phyloP scores from a whole-genome alignment of 2,113 vertebrate genomes.

The Cyprinodon tularosa region DNA sequence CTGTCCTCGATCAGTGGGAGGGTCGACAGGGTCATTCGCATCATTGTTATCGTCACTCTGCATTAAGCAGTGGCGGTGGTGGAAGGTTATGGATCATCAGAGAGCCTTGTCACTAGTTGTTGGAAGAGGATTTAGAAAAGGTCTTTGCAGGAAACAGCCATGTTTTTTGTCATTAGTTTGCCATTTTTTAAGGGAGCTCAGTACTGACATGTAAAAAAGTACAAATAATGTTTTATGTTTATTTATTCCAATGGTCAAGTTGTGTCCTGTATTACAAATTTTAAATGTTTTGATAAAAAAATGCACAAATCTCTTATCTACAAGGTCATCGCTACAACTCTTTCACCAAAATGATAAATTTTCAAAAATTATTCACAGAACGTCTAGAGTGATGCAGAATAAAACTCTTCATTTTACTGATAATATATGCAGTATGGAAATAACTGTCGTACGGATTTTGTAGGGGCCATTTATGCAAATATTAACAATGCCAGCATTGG shows the following conservation, averaged over 20 bases:
- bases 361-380: too few relatives aligned
- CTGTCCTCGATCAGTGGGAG: slow-evolving; percentile 20
- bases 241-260: too few relatives aligned
- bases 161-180: not conserved
- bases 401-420: too few relatives aligned
- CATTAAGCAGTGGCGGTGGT: slow-evolving; percentile 19
- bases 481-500: too few relatives aligned
- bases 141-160: not conserved
- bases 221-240: too few relatives aligned
- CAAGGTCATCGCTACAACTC: too few relatives aligned
- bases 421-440: too few relatives aligned
- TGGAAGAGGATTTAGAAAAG: not conserved
- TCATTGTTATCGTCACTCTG: slow-evolving; percentile 25
- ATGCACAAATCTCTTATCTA: not conserved
- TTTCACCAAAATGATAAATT: too few relatives aligned
- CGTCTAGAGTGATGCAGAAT: too few relatives aligned
- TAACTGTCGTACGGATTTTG: too few relatives aligned
- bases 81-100: slow-evolving; percentile 15
- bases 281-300: not conserved
- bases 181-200: not conserved
- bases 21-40: slow-evolving; percentile 23
- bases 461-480: too few relatives aligned
- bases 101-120: slow-evolving; percentile 5
- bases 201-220: not conserved
- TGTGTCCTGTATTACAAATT: not conserved